Evolutionary conservation across 1,140 invertebrate genomes (phyloP).

Genomic region (Pseudobourletiella spinata): DNA sequence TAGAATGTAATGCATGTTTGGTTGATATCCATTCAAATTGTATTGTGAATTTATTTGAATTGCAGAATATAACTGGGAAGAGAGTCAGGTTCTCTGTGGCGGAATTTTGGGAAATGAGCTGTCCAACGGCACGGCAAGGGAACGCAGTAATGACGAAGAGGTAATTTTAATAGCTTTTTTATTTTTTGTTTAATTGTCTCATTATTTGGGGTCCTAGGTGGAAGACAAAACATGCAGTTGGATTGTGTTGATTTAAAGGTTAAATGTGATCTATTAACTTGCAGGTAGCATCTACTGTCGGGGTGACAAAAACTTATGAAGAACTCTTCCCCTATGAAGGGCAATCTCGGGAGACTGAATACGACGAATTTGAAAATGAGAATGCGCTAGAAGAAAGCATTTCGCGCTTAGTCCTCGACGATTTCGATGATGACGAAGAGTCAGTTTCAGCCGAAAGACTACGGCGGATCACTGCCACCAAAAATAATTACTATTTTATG

Average conservation of each 20-base stretch:
- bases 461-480: conserved; percentile 7
- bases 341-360: conserved; percentile 19
- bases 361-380: conserved; percentile 29
- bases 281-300: too few species aligned
- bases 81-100: neutral
- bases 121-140: conserved; percentile 11
- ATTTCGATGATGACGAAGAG: conserved; percentile 23
- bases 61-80: conserved; percentile 30
- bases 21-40: too few species aligned
- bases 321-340: neutral
- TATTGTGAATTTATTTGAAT: neutral
- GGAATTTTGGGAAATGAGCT: neutral
- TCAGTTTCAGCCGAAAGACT: conserved; percentile 12
- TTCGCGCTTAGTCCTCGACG: conserved; percentile 29
- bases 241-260: too few species aligned
- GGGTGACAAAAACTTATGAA: neutral
- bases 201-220: too few species aligned
- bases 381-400: conserved; percentile 33
- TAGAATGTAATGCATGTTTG: too few species aligned
- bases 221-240: too few species aligned
- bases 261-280: too few species aligned
- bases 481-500: conserved; percentile 24
- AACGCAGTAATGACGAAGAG: neutral
- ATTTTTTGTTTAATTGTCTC: too few species aligned
- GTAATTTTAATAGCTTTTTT: neutral